Evolutionary conservation across 2,888 invertebrate species (phyloP), one percentile per base, ranked within the genome.

Genomic region (Deilephila elpenor): DNA sequence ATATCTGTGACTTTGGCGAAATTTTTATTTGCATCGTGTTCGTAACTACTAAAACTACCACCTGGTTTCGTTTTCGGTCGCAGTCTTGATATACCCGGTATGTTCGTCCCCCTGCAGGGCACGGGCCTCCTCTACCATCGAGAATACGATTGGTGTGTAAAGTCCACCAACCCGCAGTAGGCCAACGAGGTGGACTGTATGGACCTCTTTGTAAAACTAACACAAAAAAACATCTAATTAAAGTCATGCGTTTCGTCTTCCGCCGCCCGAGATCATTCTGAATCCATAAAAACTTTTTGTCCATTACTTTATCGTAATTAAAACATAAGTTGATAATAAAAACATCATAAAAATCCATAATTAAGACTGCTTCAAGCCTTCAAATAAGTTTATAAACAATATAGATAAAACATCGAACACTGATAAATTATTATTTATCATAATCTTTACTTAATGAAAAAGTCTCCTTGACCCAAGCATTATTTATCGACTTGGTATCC

Each of bases 251-350:
- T 67, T 37, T 67, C 67, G 25, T 67, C 67, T 67, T 67, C 67
- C 51, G 67, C 44, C 51, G 67, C 14, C 44, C 51, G 67, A 64
- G 64, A 67, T 29, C 67, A 25, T 67, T 67, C 51, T 51, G 25
- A 44, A 20, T 44, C 67, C 25, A 67, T 67, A 67, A 67, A 67
- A 67, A 51, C 37, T 51, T 67, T 67, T 67, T 67, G 64, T 67
- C 67, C 67, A 67, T 67, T 67, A 67, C 67, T 51, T 67, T 67
- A 67, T 67, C 67, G 67, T 67, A 67, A 67, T 67, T 67, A 67
- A 56, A 67, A 67, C 51, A 67, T 67, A 67, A 67, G 25, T 67
- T 25, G 67, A 67, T 67, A 51, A 67, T 67, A 67, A 67, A 67
- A 67, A 67, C 67, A 67, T 67, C 67, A 67, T 67, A 67, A 67